These are phyloP conservation scores for Taenioides sp. DNA, from an alignment of 2,797 vertebrate genomes.

Conservation along the genomic window DNA sequence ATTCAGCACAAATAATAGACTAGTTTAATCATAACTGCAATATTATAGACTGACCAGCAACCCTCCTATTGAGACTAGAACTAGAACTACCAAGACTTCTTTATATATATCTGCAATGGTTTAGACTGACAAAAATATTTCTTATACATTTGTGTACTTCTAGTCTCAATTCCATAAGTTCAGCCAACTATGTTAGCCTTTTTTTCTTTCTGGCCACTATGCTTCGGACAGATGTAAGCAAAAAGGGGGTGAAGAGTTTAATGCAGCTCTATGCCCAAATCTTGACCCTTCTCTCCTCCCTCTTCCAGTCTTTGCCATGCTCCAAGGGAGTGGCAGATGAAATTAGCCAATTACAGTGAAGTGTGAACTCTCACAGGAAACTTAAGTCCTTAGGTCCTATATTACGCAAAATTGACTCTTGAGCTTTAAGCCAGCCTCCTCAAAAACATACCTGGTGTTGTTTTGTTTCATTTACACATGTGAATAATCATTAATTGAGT, in stretches of 20 bases:
- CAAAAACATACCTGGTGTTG: too few relatives aligned
- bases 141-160: too few relatives aligned
- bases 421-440: too few relatives aligned
- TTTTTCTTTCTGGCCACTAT: not conserved
- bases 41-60: not conserved
- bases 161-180: too few relatives aligned
- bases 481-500: too few relatives aligned
- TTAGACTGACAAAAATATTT: too few relatives aligned
- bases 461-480: too few relatives aligned
- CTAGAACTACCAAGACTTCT: not conserved
- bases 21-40: constrained; percentile 7
- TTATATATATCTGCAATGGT: not conserved
- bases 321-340: not conserved
- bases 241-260: not conserved
- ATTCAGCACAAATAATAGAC: constrained; percentile 14
- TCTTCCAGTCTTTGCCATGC: not conserved
- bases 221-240: not conserved
- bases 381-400: too few relatives aligned
- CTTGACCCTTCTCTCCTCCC: not conserved
- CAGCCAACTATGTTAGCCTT: not conserved
- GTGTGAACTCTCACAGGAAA: not conserved
- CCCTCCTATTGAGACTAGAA: not conserved
- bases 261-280: not conserved
- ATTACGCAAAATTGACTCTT: too few relatives aligned
- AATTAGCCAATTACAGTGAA: not conserved